Evolutionary conservation across 53 echinoderm and acorn worm genomes (phyloP), one percentile per base, ranked within the genome.

Genomic region (Mesocentrotus franciscanus): DNA sequence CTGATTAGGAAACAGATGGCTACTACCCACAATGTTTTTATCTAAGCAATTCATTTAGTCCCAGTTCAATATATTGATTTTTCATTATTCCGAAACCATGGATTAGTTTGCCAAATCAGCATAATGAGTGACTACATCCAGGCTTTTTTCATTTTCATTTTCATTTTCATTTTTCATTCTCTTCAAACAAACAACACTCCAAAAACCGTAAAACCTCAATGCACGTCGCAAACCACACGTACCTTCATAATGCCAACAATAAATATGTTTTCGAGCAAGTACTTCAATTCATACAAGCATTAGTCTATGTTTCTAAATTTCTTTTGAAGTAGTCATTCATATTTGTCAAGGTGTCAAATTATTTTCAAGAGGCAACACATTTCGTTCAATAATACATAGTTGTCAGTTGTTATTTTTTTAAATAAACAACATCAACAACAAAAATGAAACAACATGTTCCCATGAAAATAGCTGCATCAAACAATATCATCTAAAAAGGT

Each of bases 271-370:
- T 81, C 14, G 8, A 81, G 42, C 81, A 1, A 39, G 81, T 81
- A 81, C 16, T 81, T 22, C 42, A 42, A 81, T 39, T 81, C 18
- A 36, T 20, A 81, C 36, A 81, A 16, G 16, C 17, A 33, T 81
- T 81, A 9, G 9, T 39, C 14, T 76, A 39, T 39, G 20, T 22
- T 81, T 81, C 9, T 76, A 36, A 35, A 42, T 20, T 81, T 87
- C 58, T 87, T 84, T 87, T 58, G 58, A 87, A 87, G 27, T 84
- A 84, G 84, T 87, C 58, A 87, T 87, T 87, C 22, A 12, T 10
- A 58, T 58, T 20, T 81, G 7, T 81, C 87, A 87, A 87, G 87
- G 87, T 87, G n/a, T 58, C 84, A 84, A 57, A n/a, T n/a, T 22
- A 27, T 29, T 87, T 57, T 58, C 87, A 87, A 87, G 58, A 87